Conservation (phyloP, 2,888 invertebrate species). For the Choristoneura rosaceana region DNA sequence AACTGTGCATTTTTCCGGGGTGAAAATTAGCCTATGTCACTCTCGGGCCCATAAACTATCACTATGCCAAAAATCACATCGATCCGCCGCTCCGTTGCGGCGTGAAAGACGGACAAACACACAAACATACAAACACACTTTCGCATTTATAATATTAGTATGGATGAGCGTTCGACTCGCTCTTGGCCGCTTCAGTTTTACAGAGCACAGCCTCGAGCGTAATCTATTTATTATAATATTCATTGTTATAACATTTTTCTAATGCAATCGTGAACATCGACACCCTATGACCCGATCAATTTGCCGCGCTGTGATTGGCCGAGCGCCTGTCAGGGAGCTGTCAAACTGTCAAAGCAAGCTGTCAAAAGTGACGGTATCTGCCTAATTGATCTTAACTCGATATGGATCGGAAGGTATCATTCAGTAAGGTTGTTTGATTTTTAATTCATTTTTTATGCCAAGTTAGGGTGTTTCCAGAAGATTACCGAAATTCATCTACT, state of each 20-base stretch:
- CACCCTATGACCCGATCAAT: slow-evolving; percentile 11
- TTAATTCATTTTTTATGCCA: not conserved
- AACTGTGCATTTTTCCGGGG: too few relatives aligned
- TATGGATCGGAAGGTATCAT: slow-evolving; percentile 6
- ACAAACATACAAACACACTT: too few relatives aligned
- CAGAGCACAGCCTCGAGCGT: too few relatives aligned
- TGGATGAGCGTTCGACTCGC: not conserved
- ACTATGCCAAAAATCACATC: too few relatives aligned
- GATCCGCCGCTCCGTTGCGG: too few relatives aligned
- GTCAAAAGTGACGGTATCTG: slow-evolving; percentile 17
- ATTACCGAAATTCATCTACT: too few relatives aligned
- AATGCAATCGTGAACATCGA: slow-evolving; percentile 6
- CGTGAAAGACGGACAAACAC: too few relatives aligned
- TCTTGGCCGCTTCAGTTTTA: not conserved
- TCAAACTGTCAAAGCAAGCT: slow-evolving; percentile 18
- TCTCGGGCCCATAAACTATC: too few relatives aligned
- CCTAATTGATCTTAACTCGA: slow-evolving; percentile 24
- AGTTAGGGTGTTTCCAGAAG: not conserved
- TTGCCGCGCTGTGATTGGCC: not conserved
- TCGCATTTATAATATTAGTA: too few relatives aligned
- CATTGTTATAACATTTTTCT: not conserved
- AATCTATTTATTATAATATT: not conserved
- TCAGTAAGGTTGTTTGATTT: slow-evolving; percentile 6
- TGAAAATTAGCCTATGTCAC: too few relatives aligned
- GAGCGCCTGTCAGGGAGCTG: slow-evolving; percentile 18